These are phyloP conservation scores for Serilophus lunatus DNA, from an alignment of 2,113 vertebrate genomes.

Conservation along the genomic window DNA sequence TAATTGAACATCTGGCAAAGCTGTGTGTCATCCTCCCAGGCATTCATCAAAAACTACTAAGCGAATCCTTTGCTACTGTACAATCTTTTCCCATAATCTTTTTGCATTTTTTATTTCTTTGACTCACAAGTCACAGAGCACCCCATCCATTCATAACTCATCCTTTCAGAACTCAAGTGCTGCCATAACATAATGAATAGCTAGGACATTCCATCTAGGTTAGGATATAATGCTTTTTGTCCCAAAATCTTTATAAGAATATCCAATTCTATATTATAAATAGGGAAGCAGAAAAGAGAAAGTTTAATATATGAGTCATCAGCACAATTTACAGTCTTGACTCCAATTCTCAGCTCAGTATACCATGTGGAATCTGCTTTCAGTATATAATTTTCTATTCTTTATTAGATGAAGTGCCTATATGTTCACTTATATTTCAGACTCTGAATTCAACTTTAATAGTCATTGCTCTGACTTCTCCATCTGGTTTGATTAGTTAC, in stretches of 20 bases:
- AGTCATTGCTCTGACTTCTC: background rate
- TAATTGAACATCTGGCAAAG: background rate
- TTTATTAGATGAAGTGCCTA: accelerated
- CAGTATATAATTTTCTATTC: background rate
- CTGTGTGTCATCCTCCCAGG: background rate
- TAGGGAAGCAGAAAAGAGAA: background rate
- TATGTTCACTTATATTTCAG: background rate
- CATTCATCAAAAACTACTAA: background rate
- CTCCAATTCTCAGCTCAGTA: background rate
- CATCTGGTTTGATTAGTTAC: background rate
- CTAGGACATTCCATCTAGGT: background rate
- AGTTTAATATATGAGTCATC: background rate
- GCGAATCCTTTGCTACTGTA: background rate
- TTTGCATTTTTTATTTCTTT: background rate
- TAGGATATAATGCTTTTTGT: background rate
- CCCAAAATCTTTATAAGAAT: background rate
- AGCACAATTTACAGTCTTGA: background rate
- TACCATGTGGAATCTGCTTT: background rate
- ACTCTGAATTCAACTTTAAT: background rate
- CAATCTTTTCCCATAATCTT: background rate
- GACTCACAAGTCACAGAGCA: background rate
- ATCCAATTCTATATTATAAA: background rate
- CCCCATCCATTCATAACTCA: background rate
- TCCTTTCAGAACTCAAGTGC: background rate
- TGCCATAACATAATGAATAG: background rate